Percentiles rank a stretch among this genome's conserved stretches.
These are phyloP conservation scores for Nanger granti DNA, from an alignment of 2,113 vertebrate genomes.

Conservation along the genomic window DNA sequence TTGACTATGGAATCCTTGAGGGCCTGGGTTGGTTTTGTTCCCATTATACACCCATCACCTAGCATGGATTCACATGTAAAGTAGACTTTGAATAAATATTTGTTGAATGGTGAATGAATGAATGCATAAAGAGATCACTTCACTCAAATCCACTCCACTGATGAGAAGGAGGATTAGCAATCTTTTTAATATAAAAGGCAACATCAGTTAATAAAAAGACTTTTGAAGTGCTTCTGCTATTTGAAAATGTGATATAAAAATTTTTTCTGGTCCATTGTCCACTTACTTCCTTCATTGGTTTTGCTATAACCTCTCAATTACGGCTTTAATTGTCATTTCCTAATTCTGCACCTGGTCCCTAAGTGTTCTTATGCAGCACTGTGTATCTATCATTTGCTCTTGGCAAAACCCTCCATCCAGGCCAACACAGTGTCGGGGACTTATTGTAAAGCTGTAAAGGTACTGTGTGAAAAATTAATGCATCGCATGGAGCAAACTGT, in stretches of 20 bases:
- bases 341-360: constrained; percentile 44
- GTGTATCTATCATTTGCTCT: constrained; percentile 44
- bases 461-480: constrained; percentile 53
- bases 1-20: background rate
- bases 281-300: constrained; percentile 38
- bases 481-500: constrained; percentile 38
- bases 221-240: background rate
- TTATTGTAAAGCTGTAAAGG: constrained; percentile 54
- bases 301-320: constrained; percentile 66
- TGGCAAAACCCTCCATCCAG: constrained; percentile 35
- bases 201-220: background rate
- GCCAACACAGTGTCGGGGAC: constrained; percentile 44
- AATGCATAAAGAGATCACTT: background rate
- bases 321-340: constrained; percentile 45
- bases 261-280: background rate
- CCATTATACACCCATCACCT: background rate
- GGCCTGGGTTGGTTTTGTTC: background rate
- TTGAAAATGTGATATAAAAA: background rate
- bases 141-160: background rate
- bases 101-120: background rate
- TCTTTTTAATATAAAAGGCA: background rate
- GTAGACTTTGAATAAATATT: constrained; percentile 34
- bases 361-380: constrained; percentile 43
- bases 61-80: background rate
- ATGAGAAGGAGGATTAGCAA: background rate